Base-by-base conservation (phyloP, 1,140 invertebrate genomes). In the Meloidogyne floridensis region DNA sequence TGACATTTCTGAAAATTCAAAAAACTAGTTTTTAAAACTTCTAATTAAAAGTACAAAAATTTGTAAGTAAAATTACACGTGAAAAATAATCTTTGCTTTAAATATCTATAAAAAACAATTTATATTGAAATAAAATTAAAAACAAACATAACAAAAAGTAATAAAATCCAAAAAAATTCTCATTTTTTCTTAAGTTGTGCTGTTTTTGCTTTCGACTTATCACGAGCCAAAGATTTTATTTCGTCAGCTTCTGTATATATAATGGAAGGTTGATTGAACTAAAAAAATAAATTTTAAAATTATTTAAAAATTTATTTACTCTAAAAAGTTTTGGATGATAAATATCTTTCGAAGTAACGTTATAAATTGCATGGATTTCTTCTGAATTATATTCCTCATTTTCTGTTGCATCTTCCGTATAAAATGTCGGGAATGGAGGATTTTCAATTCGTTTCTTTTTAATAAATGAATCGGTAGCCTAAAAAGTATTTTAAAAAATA, bases 171-270 rank as follows among this genome's bases (percentile, higher is more conserved):
- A 6, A 8, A 20, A 32, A 65, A 65, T n/a, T 6, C 0, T 65
- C 69, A 75, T 75, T 85, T 85, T 80, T 90, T 90, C 69, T 89
- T 89, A 69, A 88, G 85, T 80, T 89, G 90, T 13, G 87, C 87
- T 42, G 85, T 86, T 70, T 89, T 89, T 6, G 87, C 87, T 53
- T 83, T 81, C 10, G 81, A 81, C 42, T 84, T 83, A 77, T 89
- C 87, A 59, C 89, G 75, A 32, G 84, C 83, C 10, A 84, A 72
- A 2, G 72, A 18, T 72, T 84, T 86, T 32, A 83, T 89, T 20
- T 84, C 84, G 54, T 89, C 85, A 15, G 74, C 82, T n/a, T 86
- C 84, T 2, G 87, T 87, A 56, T 82, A 89, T 18, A 85, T 81
- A 72, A 89, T 85, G 7, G 87, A 89, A 5, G 87, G 85, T 8